phyloP scores from a whole-genome alignment of 2,113 vertebrate genomes.

The Phoxinus phoxinus region DNA sequence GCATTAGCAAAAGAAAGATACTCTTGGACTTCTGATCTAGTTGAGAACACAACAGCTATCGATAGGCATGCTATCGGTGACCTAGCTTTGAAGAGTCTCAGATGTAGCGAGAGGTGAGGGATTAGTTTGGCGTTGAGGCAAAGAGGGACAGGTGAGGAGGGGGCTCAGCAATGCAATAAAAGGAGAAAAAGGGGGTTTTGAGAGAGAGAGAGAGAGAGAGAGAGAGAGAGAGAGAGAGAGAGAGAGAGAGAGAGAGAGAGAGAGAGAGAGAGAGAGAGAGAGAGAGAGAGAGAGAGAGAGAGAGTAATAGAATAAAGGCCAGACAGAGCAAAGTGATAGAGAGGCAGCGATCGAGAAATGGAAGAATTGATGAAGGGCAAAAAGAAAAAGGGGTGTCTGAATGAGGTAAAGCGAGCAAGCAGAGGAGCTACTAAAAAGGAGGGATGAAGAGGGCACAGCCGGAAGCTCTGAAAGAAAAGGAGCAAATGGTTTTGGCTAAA shows the following conservation, averaged over 20 bases:
- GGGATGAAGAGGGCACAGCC: slow-evolving; percentile 28
- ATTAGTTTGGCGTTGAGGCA: background rate
- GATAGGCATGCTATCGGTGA: slow-evolving; percentile 45
- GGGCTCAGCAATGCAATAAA: slow-evolving; percentile 41
- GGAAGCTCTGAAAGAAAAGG: slow-evolving; percentile 37
- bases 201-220: slow-evolving; percentile 34
- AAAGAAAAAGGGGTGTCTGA: slow-evolving; percentile 42
- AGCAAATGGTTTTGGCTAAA: slow-evolving; percentile 61
- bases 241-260: slow-evolving; percentile 36
- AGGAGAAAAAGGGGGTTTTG: slow-evolving; percentile 32
- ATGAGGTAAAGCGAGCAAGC: slow-evolving; percentile 33
- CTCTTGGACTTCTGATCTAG: slow-evolving; percentile 31
- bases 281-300: slow-evolving; percentile 35
- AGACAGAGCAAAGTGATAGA: slow-evolving; percentile 47
- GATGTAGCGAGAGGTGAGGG: slow-evolving; percentile 31
- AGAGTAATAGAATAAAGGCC: slow-evolving; percentile 51
- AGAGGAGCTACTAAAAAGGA: slow-evolving; percentile 32
- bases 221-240: slow-evolving; percentile 35
- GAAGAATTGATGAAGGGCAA: slow-evolving; percentile 54
- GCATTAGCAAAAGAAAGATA: slow-evolving; percentile 13
- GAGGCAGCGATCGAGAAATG: slow-evolving; percentile 45
- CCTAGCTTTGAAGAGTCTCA: slow-evolving; percentile 44
- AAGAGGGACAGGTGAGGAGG: slow-evolving; percentile 28
- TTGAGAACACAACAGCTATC: slow-evolving; percentile 42
- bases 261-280: slow-evolving; percentile 34